Evolutionary conservation across 2,113 vertebrate genomes (phyloP).

Genomic region (Nycticebus coucang): DNA sequence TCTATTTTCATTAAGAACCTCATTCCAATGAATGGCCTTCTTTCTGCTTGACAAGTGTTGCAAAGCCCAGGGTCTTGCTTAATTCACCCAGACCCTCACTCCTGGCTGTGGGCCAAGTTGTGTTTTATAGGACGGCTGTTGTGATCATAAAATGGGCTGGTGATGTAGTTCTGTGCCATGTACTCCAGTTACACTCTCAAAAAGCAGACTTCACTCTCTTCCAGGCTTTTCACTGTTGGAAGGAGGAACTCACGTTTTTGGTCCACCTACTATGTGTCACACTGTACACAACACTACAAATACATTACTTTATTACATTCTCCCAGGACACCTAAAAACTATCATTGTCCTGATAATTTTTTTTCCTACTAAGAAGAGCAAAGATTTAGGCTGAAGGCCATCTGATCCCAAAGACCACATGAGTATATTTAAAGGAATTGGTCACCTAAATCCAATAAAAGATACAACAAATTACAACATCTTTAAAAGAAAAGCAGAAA

Average conservation of each 20-base stretch:
- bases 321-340: neutral
- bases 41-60: neutral
- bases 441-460: neutral
- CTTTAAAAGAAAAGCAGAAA: slow-evolving; percentile 38
- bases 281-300: neutral
- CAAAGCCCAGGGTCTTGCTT: neutral
- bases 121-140: neutral
- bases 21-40: neutral
- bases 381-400: neutral
- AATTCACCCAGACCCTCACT: neutral
- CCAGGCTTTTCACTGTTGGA: neutral
- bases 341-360: neutral
- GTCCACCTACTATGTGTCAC: fast-evolving
- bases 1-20: neutral
- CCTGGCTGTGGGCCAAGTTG: neutral
- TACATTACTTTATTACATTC: neutral
- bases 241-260: neutral
- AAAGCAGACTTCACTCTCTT: neutral
- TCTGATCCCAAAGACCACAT: neutral
- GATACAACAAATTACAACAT: neutral
- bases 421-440: neutral
- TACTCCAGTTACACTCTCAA: neutral
- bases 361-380: neutral
- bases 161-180: neutral
- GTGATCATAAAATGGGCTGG: no score